A percentile compares a stretch with the other conserved stretches of the same genome.
phyloP scores from a whole-genome alignment of 2,113 vertebrate genomes.

The Scophthalmus maximus region DNA sequence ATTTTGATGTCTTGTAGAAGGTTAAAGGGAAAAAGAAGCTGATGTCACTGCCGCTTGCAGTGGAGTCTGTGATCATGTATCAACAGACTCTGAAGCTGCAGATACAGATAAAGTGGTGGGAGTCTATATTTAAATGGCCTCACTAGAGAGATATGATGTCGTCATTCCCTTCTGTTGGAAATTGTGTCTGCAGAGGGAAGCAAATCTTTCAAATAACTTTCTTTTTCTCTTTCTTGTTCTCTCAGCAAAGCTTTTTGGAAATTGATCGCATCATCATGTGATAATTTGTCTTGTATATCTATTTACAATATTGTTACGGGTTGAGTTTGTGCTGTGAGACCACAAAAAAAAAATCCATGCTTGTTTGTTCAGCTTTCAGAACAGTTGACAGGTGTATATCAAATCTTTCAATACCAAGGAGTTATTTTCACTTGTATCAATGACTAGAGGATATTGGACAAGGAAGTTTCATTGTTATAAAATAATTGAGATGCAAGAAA shows the following conservation, averaged over 20 bases:
- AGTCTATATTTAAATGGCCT: conserved; percentile 74
- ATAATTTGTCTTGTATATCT: background rate
- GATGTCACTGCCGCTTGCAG: conserved; percentile 14
- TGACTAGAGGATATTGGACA: conserved; percentile 9
- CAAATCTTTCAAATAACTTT: conserved; percentile 32
- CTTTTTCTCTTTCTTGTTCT: conserved; percentile 14
- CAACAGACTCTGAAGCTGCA: conserved; percentile 25
- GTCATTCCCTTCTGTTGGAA: conserved; percentile 46
- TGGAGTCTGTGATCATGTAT: conserved; percentile 28
- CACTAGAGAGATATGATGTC: conserved; percentile 55
- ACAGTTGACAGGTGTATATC: conserved; percentile 34
- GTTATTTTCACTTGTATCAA: conserved; percentile 41
- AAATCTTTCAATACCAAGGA: too few relatives aligned
- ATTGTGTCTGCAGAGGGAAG: conserved; percentile 42
- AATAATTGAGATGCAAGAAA: background rate
- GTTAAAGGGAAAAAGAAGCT: conserved; percentile 20
- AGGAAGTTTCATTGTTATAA: background rate
- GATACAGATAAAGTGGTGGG: conserved; percentile 52
- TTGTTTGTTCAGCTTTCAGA: too few relatives aligned
- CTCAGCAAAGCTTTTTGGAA: conserved; percentile 23
- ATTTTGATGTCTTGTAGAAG: background rate
- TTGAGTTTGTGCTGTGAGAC: conserved; percentile 1
- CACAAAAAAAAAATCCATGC: conserved; percentile 15
- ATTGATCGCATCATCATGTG: conserved; percentile 19
- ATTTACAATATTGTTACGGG: conserved; percentile 14